Base-by-base conservation (phyloP, 2,113 vertebrate genomes). In the Heterotis niloticus region DNA sequence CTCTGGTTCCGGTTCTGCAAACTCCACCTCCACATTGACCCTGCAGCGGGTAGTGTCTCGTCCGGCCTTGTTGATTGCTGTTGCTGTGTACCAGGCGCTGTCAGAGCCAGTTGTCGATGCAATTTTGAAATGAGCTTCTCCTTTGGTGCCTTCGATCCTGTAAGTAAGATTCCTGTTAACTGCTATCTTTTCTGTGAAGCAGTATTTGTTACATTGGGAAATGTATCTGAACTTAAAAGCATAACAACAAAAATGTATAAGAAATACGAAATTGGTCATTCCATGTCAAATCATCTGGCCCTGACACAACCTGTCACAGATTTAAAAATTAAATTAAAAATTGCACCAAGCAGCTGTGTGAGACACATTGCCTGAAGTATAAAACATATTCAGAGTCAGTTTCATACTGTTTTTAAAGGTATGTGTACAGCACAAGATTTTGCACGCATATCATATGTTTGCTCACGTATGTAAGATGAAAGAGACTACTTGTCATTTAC, bases 21-120 rank as follows among this genome's bases (percentile, higher is more conserved):
- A 92, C 83, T 98, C 95, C 75, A 96, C 93, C 86, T 99, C 98
- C 4, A 99, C 93, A 67, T 99, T 99, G 80, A 99, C 95, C 90
- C 97, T 96, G 88, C 98, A 99, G 72, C 98, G 93, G 4, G 98
- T 99, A 69, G 98, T 99, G 85, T 99, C 98, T 76, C 98, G 89
- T 64, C 98, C 98, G 44, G 96, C 96, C 90, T 95, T 98, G 88
- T 99, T 99, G 86, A 99, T 99, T 78, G 97, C 98, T 44, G 98
- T 99, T 17, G 97, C 96, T 1, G 98, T 99, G 79, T 99, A 99
- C 98, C 98, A 99, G 70, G 98, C 98, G 29, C 97, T 95, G 87
- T 99, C 98, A 77, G 95, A 89, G 74, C 92, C 92, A 9, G 89
- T 76, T 14, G 93, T 86, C 26, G 95, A 95, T n/a, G 95, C 92